Base-by-base conservation (phyloP, 2,888 invertebrate species). In the Hoplodrina ambigua region DNA sequence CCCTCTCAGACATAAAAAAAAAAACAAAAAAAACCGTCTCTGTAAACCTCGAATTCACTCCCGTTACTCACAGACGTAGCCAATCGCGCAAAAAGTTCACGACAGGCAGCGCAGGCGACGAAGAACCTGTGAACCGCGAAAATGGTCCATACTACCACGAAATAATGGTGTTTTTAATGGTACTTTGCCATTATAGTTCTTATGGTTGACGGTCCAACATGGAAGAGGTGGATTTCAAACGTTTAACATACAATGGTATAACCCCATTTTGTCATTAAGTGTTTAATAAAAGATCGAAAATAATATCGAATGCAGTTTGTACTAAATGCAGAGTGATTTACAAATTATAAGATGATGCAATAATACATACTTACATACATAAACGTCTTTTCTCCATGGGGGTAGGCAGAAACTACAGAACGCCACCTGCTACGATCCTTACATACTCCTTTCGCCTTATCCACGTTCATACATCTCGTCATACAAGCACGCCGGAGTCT, bases 51-150 rank as follows among this genome's bases (percentile, higher is more conserved):
- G 56, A 72, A 52, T 49, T 20, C 11, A 64, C 60, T 54, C 53
- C 79, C 80, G 80, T 80, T 80, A 80, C 30, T 13, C 56, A 58
- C 80, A 80, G 80, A 77, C 80, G 65, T 15, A 69, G 52, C 68
- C 62, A 77, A 77, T 66, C 66, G 74, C 50, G 57, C 80, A 80
- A 80, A 80, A 80, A 80, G 74, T 72, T 52, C 46, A 54, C 59
- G 71, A 61, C 67, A 69, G 20, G 66, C 62, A 11, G 59, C 68
- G 71, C 49, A 41, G 41, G 41, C 13, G 61, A n/a, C 52, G 63
- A 15, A 11, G 10, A 37, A 17, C 17, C 33, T 19, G 11, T 37
- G 17, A 44, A 8, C 13, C 20, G 11, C 52, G 8, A 59, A 69
- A 52, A 69, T 1, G 6, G 11, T 17, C 15, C 49, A 30, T 20